phyloP scores from a whole-genome alignment of 2,113 vertebrate species.

The Delphinus delphis region DNA sequence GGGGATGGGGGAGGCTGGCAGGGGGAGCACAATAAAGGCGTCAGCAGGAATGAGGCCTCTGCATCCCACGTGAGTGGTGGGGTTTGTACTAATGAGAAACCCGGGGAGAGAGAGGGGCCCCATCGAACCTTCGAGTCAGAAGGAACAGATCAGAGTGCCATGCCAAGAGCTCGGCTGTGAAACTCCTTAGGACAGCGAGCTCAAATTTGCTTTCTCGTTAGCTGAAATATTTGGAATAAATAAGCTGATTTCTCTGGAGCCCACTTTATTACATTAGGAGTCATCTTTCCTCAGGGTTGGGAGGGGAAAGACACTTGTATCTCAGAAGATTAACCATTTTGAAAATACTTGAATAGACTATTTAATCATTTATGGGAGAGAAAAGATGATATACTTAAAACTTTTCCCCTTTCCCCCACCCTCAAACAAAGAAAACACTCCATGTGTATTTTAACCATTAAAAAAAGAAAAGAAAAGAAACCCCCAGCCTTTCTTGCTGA shows the following conservation, averaged over 20 bases:
- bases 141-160: neutral
- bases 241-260: constrained; percentile 43
- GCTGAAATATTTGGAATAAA: constrained; percentile 62
- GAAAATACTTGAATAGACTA: constrained; percentile 46
- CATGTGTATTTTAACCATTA: constrained; percentile 8
- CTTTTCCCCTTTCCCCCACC: neutral
- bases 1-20: neutral
- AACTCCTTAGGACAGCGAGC: neutral
- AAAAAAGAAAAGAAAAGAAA: constrained; percentile 8
- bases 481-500: constrained; percentile 39
- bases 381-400: neutral
- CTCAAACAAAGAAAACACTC: constrained; percentile 57
- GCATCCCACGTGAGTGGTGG: neutral
- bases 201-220: constrained; percentile 54
- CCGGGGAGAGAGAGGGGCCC: neutral
- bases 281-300: constrained; percentile 4
- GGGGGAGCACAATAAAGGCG: neutral
- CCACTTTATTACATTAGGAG: constrained; percentile 49
- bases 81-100: neutral
- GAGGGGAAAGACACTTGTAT: neutral
- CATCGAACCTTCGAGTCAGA: neutral
- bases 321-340: neutral
- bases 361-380: neutral
- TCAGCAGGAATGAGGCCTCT: neutral
- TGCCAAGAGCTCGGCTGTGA: neutral